A percentile compares a stretch with the other conserved stretches of the same genome.
These are phyloP conservation scores for Rattus norvegicus DNA, from an alignment of 2,113 vertebrate species.

Conservation along the genomic window GRCr8 NC_086023.1:148666501-148667000, in stretches of 20 bases:
- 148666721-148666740: background rate
- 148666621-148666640: background rate
- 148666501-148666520: background rate
- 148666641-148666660: fast-evolving
- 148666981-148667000: background rate
- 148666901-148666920: background rate
- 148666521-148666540: background rate
- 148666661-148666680: background rate
- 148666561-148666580: too few relatives aligned
- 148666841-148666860: background rate
- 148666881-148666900: background rate
- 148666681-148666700: background rate
- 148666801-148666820: background rate
- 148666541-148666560: background rate
- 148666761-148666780: background rate
- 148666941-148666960: background rate
- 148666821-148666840: background rate
- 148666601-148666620: background rate
- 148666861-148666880: too few relatives aligned
- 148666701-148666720: background rate
- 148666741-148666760: background rate
- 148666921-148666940: background rate
- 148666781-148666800: background rate
- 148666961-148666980: background rate
- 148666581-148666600: background rate